Percentiles rank a stretch among this genome's conserved stretches.
Evolutionary conservation across 2,888 invertebrate genomes (phyloP).

Genomic region (Scotopteryx bipunctaria): DNA sequence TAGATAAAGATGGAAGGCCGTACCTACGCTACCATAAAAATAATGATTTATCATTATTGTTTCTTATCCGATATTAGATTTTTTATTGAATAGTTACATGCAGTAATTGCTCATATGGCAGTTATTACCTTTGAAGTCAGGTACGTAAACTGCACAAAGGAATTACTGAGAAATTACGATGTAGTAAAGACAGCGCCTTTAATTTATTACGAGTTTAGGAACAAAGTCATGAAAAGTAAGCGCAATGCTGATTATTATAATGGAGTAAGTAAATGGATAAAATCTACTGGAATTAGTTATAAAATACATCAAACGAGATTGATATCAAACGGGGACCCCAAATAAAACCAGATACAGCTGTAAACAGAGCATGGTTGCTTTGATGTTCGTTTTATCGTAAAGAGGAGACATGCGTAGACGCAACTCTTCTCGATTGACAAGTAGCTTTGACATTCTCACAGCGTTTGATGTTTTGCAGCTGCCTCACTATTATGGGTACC

Average conservation of each 20-base stretch:
- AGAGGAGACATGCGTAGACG: conserved; percentile 41
- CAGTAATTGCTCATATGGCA: conserved; percentile 4
- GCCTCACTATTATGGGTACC: conserved; percentile 21
- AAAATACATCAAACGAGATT: conserved; percentile 71
- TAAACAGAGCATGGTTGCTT: conserved; percentile 57
- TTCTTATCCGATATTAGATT: conserved; percentile 10
- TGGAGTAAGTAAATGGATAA: conserved; percentile 25
- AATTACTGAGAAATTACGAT: conserved; percentile 8
- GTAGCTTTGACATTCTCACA: conserved; percentile 47
- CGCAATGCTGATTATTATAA: conserved; percentile 4
- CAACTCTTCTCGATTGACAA: conserved; percentile 56
- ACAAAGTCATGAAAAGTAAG: conserved; percentile 12
- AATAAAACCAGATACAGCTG: conserved; percentile 66
- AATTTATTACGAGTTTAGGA: conserved; percentile 11
- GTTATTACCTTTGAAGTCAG: conserved; percentile 8
- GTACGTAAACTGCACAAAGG: conserved; percentile 14
- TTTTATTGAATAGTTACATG: conserved; percentile 17
- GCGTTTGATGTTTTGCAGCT: conserved; percentile 38
- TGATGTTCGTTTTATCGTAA: conserved; percentile 63
- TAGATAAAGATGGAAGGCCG: conserved; percentile 35
- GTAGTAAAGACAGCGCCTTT: conserved; percentile 2
- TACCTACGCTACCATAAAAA: conserved; percentile 31
- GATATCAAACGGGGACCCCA: conserved; percentile 68
- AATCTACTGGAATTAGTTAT: conserved; percentile 47
- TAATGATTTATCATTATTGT: conserved; percentile 30